These are phyloP conservation scores for Beaufortia kweichowensis DNA, from an alignment of 2,113 vertebrate species.

Conservation along the genomic window DNA sequence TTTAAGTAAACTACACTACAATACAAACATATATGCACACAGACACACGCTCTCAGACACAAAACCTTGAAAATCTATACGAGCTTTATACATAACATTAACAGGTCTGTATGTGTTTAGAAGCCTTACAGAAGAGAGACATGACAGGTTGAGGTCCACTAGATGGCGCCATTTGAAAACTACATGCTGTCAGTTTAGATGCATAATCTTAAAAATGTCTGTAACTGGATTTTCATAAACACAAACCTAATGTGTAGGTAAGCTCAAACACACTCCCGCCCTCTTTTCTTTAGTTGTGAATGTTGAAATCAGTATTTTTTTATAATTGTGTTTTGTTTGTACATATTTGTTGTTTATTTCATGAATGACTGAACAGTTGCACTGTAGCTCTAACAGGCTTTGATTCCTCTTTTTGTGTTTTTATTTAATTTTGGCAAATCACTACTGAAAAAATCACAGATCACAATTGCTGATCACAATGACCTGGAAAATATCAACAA, in stretches of 20 bases:
- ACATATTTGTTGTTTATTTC: constrained; percentile 66
- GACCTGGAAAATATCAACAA: background rate
- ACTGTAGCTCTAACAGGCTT: constrained; percentile 62
- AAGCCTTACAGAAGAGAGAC: constrained; percentile 15
- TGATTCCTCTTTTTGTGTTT: constrained; percentile 54
- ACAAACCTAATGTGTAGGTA: background rate
- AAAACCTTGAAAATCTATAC: background rate
- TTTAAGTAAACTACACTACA: constrained; percentile 29
- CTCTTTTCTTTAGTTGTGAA: constrained; percentile 58
- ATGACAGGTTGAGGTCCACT: constrained; percentile 5
- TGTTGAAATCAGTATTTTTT: constrained; percentile 53
- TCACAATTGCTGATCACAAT: background rate
- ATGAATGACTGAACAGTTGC: constrained; percentile 61
- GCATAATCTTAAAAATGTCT: background rate
- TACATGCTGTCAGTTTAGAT: background rate
- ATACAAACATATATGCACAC: constrained; percentile 26
- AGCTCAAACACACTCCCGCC: constrained; percentile 32
- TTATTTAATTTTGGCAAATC: constrained; percentile 54
- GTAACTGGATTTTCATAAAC: background rate
- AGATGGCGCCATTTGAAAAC: constrained; percentile 16
- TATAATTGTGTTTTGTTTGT: constrained; percentile 55
- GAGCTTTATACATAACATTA: background rate
- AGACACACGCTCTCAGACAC: background rate
- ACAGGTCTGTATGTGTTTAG: background rate
- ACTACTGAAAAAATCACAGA: constrained; percentile 49